A percentile compares a stretch with the other conserved stretches of the same genome.
These are phyloP conservation scores for Plotosus lineatus DNA, from an alignment of 2,113 vertebrate genomes.

Conservation along the genomic window DNA sequence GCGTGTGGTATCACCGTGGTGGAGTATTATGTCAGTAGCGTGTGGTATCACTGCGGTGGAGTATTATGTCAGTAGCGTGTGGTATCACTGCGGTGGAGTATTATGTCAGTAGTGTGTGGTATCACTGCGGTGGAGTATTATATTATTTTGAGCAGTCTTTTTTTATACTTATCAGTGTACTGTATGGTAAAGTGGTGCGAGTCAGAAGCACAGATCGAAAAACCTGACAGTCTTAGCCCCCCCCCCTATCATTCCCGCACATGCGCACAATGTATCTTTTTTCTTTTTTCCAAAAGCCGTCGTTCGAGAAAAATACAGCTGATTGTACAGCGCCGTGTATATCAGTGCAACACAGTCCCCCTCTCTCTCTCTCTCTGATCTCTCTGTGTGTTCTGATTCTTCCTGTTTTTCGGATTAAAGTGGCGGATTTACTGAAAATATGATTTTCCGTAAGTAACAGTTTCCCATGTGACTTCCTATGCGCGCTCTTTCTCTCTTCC, in stretches of 20 bases:
- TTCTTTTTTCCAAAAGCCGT: conserved; percentile 50
- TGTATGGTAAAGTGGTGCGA: not conserved
- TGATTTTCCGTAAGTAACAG: conserved; percentile 4
- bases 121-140: too few species aligned
- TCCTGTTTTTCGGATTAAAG: not conserved
- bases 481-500: too few species aligned
- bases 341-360: not conserved
- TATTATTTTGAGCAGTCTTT: too few species aligned
- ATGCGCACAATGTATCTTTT: conserved; percentile 41
- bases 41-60: too few species aligned
- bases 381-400: not conserved
- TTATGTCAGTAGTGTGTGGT: too few species aligned
- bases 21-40: too few species aligned
- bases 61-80: too few species aligned
- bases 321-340: conserved; percentile 21
- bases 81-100: too few species aligned
- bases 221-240: too few species aligned
- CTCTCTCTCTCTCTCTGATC: not conserved
- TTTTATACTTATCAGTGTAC: too few species aligned
- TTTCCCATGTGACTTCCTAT: not conserved
- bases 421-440: not conserved
- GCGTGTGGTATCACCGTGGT: too few species aligned
- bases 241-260: too few species aligned
- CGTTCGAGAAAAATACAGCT: conserved; percentile 16
- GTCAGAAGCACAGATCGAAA: not conserved